Evolutionary conservation across 1,140 invertebrate genomes (phyloP).

Genomic region (Gerris buenoi): DNA sequence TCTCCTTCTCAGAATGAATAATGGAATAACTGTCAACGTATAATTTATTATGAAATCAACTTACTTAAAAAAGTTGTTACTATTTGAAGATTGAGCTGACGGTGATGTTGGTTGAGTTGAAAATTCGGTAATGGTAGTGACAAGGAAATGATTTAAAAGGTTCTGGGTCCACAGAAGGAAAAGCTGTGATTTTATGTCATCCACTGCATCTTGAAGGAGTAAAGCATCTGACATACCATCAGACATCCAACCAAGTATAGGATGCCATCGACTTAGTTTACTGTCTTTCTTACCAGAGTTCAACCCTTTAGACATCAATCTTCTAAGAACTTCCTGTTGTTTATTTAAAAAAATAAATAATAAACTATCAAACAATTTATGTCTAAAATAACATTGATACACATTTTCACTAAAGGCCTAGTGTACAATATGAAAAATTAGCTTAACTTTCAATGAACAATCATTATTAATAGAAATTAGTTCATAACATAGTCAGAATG

Average conservation of each 20-base stretch:
- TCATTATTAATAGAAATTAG: no score
- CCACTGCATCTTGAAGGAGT: constrained; percentile 59
- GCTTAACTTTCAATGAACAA: no score
- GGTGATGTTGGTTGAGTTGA: constrained; percentile 7
- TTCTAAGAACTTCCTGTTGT: not conserved
- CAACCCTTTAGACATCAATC: not conserved
- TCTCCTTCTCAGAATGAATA: constrained; percentile 23
- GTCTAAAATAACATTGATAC: no score
- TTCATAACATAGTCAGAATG: no score
- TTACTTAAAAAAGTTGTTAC: constrained; percentile 20
- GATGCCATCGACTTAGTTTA: constrained; percentile 90
- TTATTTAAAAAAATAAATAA: no score
- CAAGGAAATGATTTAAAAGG: constrained; percentile 34
- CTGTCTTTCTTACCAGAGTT: constrained; percentile 50
- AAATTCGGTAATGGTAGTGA: constrained; percentile 30
- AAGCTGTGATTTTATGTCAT: constrained; percentile 64
- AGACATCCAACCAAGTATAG: constrained; percentile 91
- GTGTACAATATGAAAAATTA: no score
- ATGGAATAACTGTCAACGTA: not conserved
- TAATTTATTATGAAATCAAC: constrained; percentile 6
- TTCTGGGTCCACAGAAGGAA: constrained; percentile 68
- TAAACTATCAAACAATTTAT: no score
- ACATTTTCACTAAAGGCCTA: no score
- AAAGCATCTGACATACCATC: constrained; percentile 60
- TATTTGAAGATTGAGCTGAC: not conserved